Evolutionary conservation across 2,888 invertebrate species (phyloP), one percentile per base, ranked within the genome.

Genomic region (Macrophya alboannulata): DNA sequence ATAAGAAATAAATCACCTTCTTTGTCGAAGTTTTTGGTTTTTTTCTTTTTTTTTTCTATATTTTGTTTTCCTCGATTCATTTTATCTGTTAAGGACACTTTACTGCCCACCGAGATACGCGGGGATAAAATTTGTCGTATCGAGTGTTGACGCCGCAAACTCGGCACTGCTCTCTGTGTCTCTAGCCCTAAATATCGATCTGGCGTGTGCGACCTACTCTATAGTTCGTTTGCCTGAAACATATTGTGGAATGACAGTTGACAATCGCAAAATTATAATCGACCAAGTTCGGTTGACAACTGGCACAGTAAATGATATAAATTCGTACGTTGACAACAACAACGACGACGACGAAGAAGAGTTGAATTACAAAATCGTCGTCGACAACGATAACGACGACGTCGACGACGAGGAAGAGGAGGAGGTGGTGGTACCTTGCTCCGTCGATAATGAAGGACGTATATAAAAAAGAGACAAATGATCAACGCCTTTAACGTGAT

Each of bases 101-200:
- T 62, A 25, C n/a, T 55, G 25, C 62, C 25, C 10, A 62, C 62
- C 6, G 48, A 21, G 5, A 21, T 21, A 76, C 31, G 25, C 74
- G 25, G 40, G 12, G 76, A 25, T 62, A 25, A 76, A 76, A 43
- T 76, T 76, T 51, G 21, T 9, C 37, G n/a, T 37, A 59, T 55
- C 10, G 37, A 59, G 37, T 59, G 51, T 9, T 25, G 82, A 82
- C 82, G 82, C 82, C 82, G 45, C 45, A 62, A 62, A 25, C 62
- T 62, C 62, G 48, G 51, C 62, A 25, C 55, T 51, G 40, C 21
- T 51, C 21, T 51, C 37, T 21, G 21, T 12, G 40, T 8, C 31
- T 89, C 90, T 90, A 90, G 91, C 90, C 91, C 90, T 90, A 90
- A 92, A 91, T 92, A 92, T 92, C 92, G 92, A 92, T 92, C 91